Evolutionary conservation across 2,113 vertebrate genomes (phyloP).

Genomic region (Cranoglanis bouderius): DNA sequence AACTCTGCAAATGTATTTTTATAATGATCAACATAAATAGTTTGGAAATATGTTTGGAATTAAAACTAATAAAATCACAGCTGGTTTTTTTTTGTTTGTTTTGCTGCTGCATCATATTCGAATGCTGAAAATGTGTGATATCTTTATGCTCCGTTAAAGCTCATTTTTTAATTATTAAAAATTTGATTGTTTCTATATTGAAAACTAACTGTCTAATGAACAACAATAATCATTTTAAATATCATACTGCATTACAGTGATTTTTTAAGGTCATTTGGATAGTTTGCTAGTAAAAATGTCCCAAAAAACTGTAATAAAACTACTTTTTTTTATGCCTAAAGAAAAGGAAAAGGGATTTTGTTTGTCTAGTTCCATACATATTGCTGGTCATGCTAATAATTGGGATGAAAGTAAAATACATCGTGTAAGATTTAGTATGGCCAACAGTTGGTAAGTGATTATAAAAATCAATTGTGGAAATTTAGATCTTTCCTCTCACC

Average conservation of each 20-base stretch:
- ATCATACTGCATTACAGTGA: neutral
- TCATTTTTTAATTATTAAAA: neutral
- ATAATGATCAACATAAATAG: neutral
- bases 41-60: neutral
- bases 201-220: neutral
- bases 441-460: neutral
- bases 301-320: neutral
- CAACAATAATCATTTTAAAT: neutral
- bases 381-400: neutral
- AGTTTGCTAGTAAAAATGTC: neutral
- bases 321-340: neutral
- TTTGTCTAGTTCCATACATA: neutral
- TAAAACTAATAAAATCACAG: neutral
- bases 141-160: neutral
- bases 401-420: neutral
- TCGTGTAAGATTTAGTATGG: neutral
- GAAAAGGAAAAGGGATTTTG: neutral
- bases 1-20: neutral
- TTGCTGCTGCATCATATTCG: neutral
- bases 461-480: constrained; percentile 3
- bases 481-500: neutral
- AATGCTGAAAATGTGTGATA: neutral
- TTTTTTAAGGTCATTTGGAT: neutral
- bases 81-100: neutral
- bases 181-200: neutral